Conservation (phyloP, 2,797 vertebrate genomes). For the Astyanax mexicanus region DNA sequence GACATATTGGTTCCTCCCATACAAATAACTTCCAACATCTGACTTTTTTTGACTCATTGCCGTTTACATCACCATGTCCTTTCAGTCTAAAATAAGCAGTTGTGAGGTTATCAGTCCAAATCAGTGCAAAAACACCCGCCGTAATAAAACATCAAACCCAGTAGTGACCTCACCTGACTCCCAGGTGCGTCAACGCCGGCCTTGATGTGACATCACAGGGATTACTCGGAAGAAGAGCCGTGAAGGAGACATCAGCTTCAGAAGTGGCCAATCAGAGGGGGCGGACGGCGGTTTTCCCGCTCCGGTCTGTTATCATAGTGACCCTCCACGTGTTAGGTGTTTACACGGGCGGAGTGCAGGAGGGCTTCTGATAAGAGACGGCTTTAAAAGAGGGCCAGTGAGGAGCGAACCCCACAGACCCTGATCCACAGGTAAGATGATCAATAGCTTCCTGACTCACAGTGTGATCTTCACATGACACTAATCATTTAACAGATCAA, state of each 20-base stretch:
- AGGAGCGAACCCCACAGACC: conserved; percentile 57
- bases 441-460: background rate
- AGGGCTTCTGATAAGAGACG: conserved; percentile 75
- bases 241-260: conserved; percentile 24
- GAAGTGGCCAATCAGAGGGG: conserved; percentile 31
- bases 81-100: background rate
- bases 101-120: background rate
- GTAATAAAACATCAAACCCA: conserved; percentile 23
- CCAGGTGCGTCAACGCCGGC: conserved; percentile 40
- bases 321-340: conserved; percentile 81
- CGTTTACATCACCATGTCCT: conserved; percentile 9
- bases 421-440: conserved; percentile 65
- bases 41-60: background rate
- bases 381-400: conserved; percentile 74
- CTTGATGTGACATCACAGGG: conserved; percentile 46
- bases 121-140: background rate
- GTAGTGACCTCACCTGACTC: conserved; percentile 39
- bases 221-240: conserved; percentile 45
- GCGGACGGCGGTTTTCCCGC: conserved; percentile 5
- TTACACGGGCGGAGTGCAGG: conserved; percentile 74
- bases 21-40: too few species aligned
- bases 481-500: background rate
- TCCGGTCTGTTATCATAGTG: conserved; percentile 65
- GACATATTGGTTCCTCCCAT: too few species aligned
- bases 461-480: background rate